phyloP scores from a whole-genome alignment of 2,888 invertebrate species.

The Agrotis exclamationis region DNA sequence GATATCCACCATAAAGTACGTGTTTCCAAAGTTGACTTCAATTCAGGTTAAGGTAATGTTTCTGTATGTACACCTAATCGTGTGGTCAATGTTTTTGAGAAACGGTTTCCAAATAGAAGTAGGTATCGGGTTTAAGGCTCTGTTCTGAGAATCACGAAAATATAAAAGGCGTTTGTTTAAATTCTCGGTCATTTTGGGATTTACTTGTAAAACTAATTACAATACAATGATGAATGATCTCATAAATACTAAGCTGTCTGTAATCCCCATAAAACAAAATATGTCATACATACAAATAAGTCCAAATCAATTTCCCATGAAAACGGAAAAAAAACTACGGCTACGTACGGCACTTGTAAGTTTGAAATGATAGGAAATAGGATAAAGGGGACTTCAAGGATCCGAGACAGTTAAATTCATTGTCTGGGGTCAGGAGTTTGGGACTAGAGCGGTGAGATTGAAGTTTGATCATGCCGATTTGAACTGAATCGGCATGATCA shows the following conservation, averaged over 20 bases:
- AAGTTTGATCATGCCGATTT: no score
- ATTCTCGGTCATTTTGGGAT: background rate
- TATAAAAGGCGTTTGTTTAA: constrained; percentile 15
- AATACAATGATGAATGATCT: constrained; percentile 38
- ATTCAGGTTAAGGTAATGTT: constrained; percentile 10
- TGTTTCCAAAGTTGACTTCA: constrained; percentile 27
- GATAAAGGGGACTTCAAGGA: no score
- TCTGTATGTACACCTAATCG: constrained; percentile 20
- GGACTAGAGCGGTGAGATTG: no score
- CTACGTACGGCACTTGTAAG: no score
- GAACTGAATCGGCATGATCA: no score
- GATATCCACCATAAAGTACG: constrained; percentile 16
- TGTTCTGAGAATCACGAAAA: constrained; percentile 27
- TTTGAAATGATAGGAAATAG: no score
- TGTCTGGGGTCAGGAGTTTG: no score
- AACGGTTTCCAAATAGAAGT: constrained; percentile 24
- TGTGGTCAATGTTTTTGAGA: constrained; percentile 31
- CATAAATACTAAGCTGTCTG: constrained; percentile 9
- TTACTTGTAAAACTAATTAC: constrained; percentile 39
- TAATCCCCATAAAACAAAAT: no score
- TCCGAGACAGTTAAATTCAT: no score
- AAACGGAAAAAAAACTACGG: no score
- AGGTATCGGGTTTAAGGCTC: constrained; percentile 24
- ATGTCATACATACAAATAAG: no score
- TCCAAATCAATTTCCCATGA: no score